Evolutionary conservation across 2,113 vertebrate species (phyloP).

Genomic region (Trachemys scripta): DNA sequence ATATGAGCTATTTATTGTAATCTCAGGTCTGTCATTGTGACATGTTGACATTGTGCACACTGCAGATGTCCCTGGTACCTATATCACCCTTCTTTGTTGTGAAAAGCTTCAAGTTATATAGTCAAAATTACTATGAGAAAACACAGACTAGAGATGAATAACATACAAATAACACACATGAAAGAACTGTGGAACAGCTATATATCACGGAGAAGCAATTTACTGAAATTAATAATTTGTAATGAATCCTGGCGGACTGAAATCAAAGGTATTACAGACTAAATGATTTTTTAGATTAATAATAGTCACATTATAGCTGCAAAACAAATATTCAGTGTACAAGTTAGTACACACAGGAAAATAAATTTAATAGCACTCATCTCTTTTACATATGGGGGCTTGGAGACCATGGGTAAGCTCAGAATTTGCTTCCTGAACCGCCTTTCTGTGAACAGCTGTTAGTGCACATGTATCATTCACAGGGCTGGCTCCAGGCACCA

Average conservation of each 20-base stretch:
- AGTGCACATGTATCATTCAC: accelerated
- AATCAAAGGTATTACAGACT: background rate
- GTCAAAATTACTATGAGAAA: too few species aligned
- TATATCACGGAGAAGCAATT: background rate
- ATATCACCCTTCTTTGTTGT: background rate
- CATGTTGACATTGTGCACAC: background rate
- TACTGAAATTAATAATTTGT: background rate
- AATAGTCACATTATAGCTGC: background rate
- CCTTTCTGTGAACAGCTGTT: accelerated
- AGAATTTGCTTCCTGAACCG: background rate
- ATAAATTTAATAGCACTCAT: background rate
- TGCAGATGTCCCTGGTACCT: background rate
- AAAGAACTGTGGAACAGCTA: background rate
- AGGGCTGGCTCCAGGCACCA: too few species aligned
- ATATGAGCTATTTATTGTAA: background rate
- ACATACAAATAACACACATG: background rate
- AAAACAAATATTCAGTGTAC: background rate
- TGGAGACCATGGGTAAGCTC: background rate
- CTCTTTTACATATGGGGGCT: background rate
- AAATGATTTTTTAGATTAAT: background rate
- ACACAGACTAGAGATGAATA: too few species aligned
- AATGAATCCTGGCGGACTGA: background rate
- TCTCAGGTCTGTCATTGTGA: background rate
- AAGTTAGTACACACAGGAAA: background rate
- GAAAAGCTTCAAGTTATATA: background rate